Evolutionary conservation across 2,888 invertebrate genomes (phyloP), one percentile per base, ranked within the genome.

Genomic region (Sinopyrophorus schimmeli): DNA sequence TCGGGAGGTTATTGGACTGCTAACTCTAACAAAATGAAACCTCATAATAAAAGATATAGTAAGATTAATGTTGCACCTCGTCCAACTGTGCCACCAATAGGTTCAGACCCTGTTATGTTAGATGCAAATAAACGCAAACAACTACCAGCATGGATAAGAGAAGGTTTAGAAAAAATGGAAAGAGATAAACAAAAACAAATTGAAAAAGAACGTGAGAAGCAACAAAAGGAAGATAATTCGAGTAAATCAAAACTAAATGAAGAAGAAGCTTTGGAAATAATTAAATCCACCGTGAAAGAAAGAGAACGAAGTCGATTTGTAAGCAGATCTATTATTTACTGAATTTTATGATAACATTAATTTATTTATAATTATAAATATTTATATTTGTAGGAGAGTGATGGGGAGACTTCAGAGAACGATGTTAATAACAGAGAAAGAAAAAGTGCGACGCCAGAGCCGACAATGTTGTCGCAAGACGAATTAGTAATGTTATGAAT

Each of bases 121-220:
- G 93, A 94, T 73, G 91, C 92, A 9, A 88, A 87, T 10, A 92
- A 92, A 73, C 78, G 94, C 21, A 85, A 92, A 66, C 87, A 90
- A 62, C 78, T 98, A 12, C 98, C 98, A n/a, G 92, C 91, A 0
- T 98, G 98, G 98, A 96, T 98, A 57, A 80, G 96, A 71, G 96
- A 93, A 78, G 92, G 92, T 18, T 75, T 98, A 58, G 97, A 97
- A 69, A 97, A 97, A 77, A 96, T 97, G 92, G 97, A 98, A 71
- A 80, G 90, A 14, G 94, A 96, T 62, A 94, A 95, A 66, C 84
- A 86, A 65, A 88, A 84, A 63, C 92, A 93, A 56, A 78, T 91
- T 59, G 93, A 94, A 67, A 82, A 83, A 40, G 87, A 89, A 64
- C 78, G 84, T 54, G 82, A 85, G 60, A 78, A 80, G 63, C 79